phyloP scores from a whole-genome alignment of 92 coral and sea anemone genomes.

The Zoanthus sansibaricus region DNA sequence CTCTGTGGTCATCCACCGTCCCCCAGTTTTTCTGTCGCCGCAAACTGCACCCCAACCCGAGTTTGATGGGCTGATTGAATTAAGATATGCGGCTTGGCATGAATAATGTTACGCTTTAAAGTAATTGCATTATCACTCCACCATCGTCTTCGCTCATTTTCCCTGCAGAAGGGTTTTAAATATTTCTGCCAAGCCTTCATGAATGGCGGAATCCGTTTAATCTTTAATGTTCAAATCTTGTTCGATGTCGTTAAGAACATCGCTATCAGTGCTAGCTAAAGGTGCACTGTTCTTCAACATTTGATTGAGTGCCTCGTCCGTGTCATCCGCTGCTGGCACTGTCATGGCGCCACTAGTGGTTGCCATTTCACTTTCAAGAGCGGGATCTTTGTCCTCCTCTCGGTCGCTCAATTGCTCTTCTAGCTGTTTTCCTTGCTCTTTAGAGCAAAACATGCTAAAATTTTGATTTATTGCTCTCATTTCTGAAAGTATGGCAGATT shows the following conservation, averaged over 20 bases:
- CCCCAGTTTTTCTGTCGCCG: constrained; percentile 56
- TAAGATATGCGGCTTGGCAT: constrained; percentile 53
- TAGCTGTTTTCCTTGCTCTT: constrained; percentile 1
- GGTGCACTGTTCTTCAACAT: constrained; percentile 10
- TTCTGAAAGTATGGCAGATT: constrained; percentile 5
- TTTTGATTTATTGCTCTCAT: constrained; percentile 38
- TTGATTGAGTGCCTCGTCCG: constrained; percentile 26
- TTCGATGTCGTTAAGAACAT: constrained; percentile 37
- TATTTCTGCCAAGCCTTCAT: constrained; percentile 52
- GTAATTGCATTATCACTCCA: constrained; percentile 33
- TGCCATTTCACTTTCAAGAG: no score
- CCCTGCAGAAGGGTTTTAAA: constrained; percentile 36
- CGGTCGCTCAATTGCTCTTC: neutral
- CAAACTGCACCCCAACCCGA: constrained; percentile 69
- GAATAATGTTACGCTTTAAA: constrained; percentile 48
- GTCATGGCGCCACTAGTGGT: neutral
- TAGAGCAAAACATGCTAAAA: constrained; percentile 42
- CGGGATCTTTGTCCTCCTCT: neutral
- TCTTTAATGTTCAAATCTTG: constrained; percentile 48
- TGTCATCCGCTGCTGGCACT: neutral
- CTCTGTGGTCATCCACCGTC: constrained; percentile 62
- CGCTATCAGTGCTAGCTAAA: constrained; percentile 9
- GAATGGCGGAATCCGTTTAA: constrained; percentile 46
- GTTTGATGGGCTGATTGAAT: constrained; percentile 69
- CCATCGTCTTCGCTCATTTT: constrained; percentile 49